phyloP scores from a whole-genome alignment of 2,113 vertebrate species.

The Rhegmatorhina hoffmannsi region DNA sequence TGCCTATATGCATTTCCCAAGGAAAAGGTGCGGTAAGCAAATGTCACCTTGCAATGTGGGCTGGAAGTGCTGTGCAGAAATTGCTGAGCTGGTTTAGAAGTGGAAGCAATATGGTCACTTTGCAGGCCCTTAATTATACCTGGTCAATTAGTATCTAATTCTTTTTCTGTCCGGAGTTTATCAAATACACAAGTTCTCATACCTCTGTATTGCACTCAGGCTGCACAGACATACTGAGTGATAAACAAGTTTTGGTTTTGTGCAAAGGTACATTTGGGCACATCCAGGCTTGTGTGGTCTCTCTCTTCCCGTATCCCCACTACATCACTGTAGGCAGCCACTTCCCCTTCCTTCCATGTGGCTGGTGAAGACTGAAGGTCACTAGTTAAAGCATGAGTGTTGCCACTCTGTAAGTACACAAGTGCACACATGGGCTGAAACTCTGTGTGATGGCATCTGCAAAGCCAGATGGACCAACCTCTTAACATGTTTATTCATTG shows the following conservation, averaged over 20 bases:
- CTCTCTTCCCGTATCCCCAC: neutral
- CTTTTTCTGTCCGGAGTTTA: neutral
- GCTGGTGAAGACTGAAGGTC: neutral
- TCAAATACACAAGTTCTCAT: neutral
- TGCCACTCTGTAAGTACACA: neutral
- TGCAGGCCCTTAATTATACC: neutral
- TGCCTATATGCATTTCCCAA: neutral
- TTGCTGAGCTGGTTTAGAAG: neutral
- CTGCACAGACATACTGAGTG: fast-evolving
- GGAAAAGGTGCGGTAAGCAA: neutral
- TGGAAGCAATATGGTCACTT: neutral
- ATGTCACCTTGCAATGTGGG: neutral
- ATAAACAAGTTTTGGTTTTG: neutral
- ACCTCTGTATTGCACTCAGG: neutral
- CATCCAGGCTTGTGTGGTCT: neutral
- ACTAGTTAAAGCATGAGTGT: neutral
- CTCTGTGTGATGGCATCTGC: neutral
- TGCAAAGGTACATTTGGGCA: fast-evolving
- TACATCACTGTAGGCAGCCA: neutral
- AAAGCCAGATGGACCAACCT: neutral
- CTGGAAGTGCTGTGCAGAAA: neutral
- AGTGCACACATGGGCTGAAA: neutral
- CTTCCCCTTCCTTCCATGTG: neutral
- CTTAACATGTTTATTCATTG: neutral
- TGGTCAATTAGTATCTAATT: neutral